Conservation (phyloP, 2,888 invertebrate species). For the Ornithoptera priamus region DNA sequence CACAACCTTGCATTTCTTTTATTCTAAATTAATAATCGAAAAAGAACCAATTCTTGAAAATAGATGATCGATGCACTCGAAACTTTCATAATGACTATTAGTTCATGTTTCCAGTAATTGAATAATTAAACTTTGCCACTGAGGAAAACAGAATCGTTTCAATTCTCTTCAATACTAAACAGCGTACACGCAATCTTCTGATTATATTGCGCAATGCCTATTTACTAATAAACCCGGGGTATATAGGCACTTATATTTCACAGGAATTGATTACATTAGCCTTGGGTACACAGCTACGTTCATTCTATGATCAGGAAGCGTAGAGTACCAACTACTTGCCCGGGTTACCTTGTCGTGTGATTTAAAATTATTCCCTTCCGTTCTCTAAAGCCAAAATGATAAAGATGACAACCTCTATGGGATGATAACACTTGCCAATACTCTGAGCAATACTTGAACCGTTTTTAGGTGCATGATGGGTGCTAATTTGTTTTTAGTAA, state of each 20-base stretch:
- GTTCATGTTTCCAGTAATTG: no score
- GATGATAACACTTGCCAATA: slow-evolving; percentile 11
- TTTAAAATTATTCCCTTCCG: slow-evolving; percentile 23
- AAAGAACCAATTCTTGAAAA: no score
- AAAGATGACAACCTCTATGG: slow-evolving; percentile 6
- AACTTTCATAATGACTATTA: no score
- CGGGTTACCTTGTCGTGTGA: slow-evolving; percentile 18
- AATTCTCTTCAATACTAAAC: slow-evolving; percentile 9
- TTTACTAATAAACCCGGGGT: slow-evolving; percentile 18
- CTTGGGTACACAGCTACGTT: slow-evolving; percentile 23
- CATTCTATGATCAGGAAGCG: slow-evolving; percentile 22
- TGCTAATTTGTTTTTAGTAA: not conserved
- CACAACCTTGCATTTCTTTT: no score
- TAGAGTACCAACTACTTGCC: slow-evolving; percentile 1
- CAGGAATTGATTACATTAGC: slow-evolving; percentile 26
- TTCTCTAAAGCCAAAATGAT: slow-evolving; percentile 20
- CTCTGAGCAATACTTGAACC: not conserved
- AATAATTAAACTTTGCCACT: not conserved
- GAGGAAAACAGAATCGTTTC: not conserved
- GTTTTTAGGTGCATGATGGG: no score
- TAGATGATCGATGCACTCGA: no score
- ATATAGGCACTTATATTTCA: slow-evolving; percentile 12
- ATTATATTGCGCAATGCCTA: slow-evolving; percentile 13
- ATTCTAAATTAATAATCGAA: no score
- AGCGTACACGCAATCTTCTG: slow-evolving; percentile 6